phyloP scores from a whole-genome alignment of 2,888 invertebrate genomes.

The Chromoteleia sp. region DNA sequence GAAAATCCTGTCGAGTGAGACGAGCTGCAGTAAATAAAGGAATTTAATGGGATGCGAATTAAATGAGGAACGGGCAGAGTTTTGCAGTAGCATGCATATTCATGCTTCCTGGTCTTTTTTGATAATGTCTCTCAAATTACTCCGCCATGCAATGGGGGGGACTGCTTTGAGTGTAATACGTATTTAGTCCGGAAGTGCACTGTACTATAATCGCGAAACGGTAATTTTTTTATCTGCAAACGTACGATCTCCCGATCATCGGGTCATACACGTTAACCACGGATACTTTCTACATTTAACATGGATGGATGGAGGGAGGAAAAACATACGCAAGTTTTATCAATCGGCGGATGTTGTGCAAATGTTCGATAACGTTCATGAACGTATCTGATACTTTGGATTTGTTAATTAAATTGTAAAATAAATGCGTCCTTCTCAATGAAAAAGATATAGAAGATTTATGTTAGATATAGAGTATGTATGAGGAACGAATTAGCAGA shows the following conservation, averaged over 20 bases:
- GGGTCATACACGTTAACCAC: constrained; percentile 68
- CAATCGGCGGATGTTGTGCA: constrained; percentile 68
- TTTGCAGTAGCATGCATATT: constrained; percentile 70
- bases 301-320: constrained; percentile 58
- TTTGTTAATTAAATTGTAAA: no score
- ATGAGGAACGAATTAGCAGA: no score
- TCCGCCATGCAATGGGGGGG: constrained; percentile 69
- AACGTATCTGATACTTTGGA: no score
- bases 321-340: constrained; percentile 62
- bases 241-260: constrained; percentile 70
- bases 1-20: constrained; percentile 72
- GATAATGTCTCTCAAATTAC: constrained; percentile 72
- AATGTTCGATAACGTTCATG: constrained; percentile 64
- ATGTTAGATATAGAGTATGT: no score
- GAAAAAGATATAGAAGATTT: no score
- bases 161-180: constrained; percentile 69
- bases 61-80: constrained; percentile 70
- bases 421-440: constrained; percentile 44
- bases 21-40: constrained; percentile 70
- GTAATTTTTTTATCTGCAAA: constrained; percentile 75
- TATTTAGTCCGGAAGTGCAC: constrained; percentile 76
- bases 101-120: constrained; percentile 74
- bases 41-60: constrained; percentile 71
- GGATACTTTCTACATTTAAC: constrained; percentile 67
- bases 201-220: constrained; percentile 73